Base-by-base conservation (phyloP, 2,797 vertebrate genomes). In the Phyllotis vaccarum region DNA sequence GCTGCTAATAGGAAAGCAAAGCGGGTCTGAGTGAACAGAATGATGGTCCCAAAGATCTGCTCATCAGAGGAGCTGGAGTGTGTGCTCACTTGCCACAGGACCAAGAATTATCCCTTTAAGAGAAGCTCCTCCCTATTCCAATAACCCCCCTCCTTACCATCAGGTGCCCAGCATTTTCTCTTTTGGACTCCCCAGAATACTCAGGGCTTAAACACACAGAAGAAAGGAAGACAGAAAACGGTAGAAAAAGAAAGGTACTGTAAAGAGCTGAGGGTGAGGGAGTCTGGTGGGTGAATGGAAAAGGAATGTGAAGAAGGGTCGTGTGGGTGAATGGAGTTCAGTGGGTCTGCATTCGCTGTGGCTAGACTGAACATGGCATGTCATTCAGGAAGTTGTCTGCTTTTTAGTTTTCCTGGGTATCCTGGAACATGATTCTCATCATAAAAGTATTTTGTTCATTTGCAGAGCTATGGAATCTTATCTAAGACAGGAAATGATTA, bases 121-220 rank as follows among this genome's bases (percentile, higher is more conserved):
- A 90, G 24, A 19, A 68, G 74, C 87, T 89, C 96, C 90, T 95
- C 96, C 95, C 92, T 62, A 62, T 78, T 34, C 31, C 19, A 88
- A 14, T 27, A 54, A 54, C 24, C n/a, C 54, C n/a, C n/a, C 29
- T 34, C 2, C 68, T 74, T 74, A 24, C 37, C 70, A 74, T 31
- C 46, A n/a, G 3, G 46, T 29, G 83, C 62, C 56, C 31, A 81
- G 16, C 49, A 62, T 74, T 85, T 62, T 81, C 49, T 66, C 40
- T 78, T 90, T 66, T 74, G 81, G 81, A 78, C 6, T 64, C 2
- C 66, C 27, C 46, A 40, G 49, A 56, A 54, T 1, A 72, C 52
- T 81, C n/a, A 24, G 52, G 37, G 72, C 56, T 70, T 60, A 54
- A 56, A 14, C 54, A 80, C 12, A 54, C 68, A 94, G 92, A 93